Conservation (phyloP, 2,797 vertebrate species). For the Coregonus sp. region DNA sequence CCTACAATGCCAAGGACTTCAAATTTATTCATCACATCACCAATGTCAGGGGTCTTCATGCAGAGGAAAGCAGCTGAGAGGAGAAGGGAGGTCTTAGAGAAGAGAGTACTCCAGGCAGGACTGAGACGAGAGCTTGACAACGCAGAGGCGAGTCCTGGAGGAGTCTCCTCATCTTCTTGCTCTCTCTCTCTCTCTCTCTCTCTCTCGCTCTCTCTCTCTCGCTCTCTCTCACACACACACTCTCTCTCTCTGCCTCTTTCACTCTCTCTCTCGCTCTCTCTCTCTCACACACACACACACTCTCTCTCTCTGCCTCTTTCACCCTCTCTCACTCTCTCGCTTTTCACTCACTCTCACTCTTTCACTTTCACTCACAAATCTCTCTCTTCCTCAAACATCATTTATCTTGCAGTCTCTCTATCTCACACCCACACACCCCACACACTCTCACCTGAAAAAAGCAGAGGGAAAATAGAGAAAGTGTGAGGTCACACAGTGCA, state of each 20-base stretch:
- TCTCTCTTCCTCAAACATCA: neutral
- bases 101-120: constrained; percentile 50
- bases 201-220: constrained; percentile 24
- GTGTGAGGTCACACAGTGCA: neutral
- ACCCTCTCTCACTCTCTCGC: constrained; percentile 19
- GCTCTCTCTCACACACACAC: constrained; percentile 15
- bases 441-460: constrained; percentile 7
- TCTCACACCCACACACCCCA: constrained; percentile 46
- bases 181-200: constrained; percentile 19
- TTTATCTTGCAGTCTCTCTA: constrained; percentile 39
- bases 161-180: constrained; percentile 4
- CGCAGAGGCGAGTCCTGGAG: constrained; percentile 51
- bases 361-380: constrained; percentile 26
- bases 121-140: constrained; percentile 43
- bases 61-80: constrained; percentile 82
- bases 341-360: constrained; percentile 29
- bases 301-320: neutral
- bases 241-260: neutral
- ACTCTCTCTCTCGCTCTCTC: constrained; percentile 32
- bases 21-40: constrained; percentile 99
- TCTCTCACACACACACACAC: constrained; percentile 20
- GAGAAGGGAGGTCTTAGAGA: constrained; percentile 67
- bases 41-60: constrained; percentile 93
- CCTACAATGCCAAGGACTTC: constrained; percentile 99
- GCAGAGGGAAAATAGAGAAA: constrained; percentile 34